Evolutionary conservation across 1,140 invertebrate genomes (phyloP), one percentile per base, ranked within the genome.

Genomic region (Platorchestia sp.): DNA sequence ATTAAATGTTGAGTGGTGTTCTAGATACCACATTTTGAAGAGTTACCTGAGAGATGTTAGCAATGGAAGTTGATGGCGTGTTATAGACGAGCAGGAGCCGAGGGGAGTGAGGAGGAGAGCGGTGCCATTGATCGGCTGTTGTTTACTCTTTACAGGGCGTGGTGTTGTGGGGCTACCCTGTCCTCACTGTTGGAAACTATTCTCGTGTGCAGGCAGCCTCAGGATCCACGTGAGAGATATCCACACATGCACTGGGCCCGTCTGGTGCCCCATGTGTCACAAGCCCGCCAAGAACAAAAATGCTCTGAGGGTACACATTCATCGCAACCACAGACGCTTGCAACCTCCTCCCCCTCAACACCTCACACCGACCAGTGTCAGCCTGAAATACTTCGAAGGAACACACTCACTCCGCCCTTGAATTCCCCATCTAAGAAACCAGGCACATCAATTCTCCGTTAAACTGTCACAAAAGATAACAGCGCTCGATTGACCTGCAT

Each of bases 201-300:
- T 96, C 96, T 96, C 96, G 95, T 96, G 96, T 95, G 96, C 96
- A 96, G 96, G 96, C 95, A 96, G 96, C 95, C 95, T 96, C 95
- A 95, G 96, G 95, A 96, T 96, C 96, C 96, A 96, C 96, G 95
- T 96, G 95, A 96, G 96, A 95, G 96, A 96, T 95, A 96, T 96
- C 86, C 96, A 96, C 95, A 96, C 96, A 87, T 95, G 96, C 95
- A 95, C 96, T 93, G 96, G 96, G 93, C 96, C 96, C 86, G 96
- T 96, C 96, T 96, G 96, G 96, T 96, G 96, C 95, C 96, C 96
- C 95, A 96, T 96, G 95, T 96, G 96, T 95, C 96, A 96, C 95
- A 96, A 96, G 95, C 96, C 96, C 89, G 96, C 96, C 95, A 96
- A 96, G 96, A 96, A 96, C 95, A 96, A 96, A 95, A 96, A 96